Evolutionary conservation across 2,113 vertebrate species (phyloP).

Genomic region (Turnix velox): DNA sequence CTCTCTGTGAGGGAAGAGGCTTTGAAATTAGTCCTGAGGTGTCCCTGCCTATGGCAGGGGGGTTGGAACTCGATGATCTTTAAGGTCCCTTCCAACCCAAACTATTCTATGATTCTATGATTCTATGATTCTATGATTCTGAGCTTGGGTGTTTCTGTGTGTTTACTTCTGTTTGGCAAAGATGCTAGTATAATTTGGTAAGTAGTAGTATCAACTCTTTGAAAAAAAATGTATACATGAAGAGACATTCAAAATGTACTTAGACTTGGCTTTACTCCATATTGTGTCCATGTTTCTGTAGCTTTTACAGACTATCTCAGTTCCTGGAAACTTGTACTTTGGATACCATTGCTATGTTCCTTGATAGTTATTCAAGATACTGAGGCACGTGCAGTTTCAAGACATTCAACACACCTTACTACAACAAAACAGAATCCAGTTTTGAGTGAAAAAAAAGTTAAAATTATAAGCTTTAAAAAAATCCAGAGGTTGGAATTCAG

Average conservation of each 20-base stretch:
- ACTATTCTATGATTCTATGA: no score
- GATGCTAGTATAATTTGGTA: neutral
- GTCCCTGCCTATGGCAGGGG: no score
- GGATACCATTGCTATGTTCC: neutral
- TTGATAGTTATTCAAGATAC: neutral
- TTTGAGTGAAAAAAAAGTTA: neutral
- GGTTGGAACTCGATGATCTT: no score
- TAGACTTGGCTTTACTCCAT: neutral
- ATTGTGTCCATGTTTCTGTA: neutral
- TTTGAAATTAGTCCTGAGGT: neutral
- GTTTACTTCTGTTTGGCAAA: neutral
- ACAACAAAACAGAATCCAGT: neutral
- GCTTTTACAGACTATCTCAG: neutral
- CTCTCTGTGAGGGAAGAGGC: neutral
- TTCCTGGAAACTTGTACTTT: neutral
- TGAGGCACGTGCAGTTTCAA: neutral
- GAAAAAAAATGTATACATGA: neutral
- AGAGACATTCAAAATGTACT: neutral
- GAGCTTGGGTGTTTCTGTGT: neutral
- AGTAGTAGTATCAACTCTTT: neutral
- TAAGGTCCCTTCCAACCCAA: no score
- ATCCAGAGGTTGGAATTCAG: neutral
- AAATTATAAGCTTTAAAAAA: neutral
- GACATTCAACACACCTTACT: neutral
- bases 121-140: no score